Conservation (phyloP, 2,113 vertebrate genomes). For the Falco punctatus region DNA sequence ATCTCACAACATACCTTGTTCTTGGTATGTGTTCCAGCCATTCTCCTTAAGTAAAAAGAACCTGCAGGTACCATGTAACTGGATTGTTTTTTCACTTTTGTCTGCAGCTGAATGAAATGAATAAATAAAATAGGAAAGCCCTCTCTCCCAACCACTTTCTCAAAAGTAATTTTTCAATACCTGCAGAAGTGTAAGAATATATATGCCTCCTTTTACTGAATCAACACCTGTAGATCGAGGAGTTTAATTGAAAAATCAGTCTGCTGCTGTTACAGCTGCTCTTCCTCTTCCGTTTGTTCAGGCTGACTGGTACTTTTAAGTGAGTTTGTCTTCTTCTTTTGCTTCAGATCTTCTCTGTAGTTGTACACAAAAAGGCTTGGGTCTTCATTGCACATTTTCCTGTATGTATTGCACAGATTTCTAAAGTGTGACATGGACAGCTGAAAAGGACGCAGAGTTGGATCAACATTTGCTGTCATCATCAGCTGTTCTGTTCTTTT, state of each 20-base stretch:
- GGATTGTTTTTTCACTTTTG: neutral
- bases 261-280: neutral
- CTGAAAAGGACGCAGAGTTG: slow-evolving; percentile 83
- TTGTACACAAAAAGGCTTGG: slow-evolving; percentile 81
- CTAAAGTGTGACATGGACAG: slow-evolving; percentile 86
- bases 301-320: neutral
- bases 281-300: neutral
- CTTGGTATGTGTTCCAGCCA: neutral
- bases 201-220: neutral
- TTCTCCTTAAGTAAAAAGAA: neutral
- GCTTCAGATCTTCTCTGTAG: slow-evolving; percentile 86
- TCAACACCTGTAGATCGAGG: neutral
- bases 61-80: neutral
- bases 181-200: neutral
- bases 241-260: neutral
- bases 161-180: neutral
- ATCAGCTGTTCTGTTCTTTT: slow-evolving; percentile 84
- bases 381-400: slow-evolving; percentile 82
- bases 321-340: slow-evolving; percentile 52
- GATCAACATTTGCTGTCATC: slow-evolving; percentile 85
- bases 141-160: neutral
- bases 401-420: slow-evolving; percentile 84
- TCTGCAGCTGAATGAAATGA: neutral
- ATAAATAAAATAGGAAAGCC: neutral
- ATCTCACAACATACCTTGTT: neutral